These are phyloP conservation scores for Rhopalosiphum padi DNA, from an alignment of 1,140 invertebrate genomes.

Conservation along the genomic window DNA sequence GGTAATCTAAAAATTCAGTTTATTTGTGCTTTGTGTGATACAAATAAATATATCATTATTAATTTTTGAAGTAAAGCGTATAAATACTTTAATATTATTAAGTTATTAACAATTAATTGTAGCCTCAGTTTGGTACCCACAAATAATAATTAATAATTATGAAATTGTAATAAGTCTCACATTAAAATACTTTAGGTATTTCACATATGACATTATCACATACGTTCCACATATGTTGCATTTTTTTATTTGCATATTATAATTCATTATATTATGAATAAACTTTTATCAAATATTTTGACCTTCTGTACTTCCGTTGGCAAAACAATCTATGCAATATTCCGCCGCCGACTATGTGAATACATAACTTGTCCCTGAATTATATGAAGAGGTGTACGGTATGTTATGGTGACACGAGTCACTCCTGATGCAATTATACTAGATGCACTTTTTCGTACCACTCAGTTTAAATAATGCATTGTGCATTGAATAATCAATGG, in stretches of 20 bases:
- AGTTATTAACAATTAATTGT: too few species aligned
- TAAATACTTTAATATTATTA: too few species aligned
- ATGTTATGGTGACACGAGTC: background rate
- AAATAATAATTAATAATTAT: background rate
- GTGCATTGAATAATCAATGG: background rate
- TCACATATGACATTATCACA: background rate
- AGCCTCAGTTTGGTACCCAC: background rate
- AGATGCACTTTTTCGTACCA: background rate
- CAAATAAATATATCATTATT: too few species aligned
- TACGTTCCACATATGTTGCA: background rate
- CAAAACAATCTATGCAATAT: background rate
- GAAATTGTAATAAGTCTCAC: background rate
- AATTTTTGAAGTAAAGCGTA: too few species aligned
- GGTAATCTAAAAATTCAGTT: too few species aligned
- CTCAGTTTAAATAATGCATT: background rate
- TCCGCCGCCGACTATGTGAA: background rate
- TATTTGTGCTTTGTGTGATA: too few species aligned
- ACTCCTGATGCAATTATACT: constrained; percentile 7
- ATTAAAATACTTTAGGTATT: background rate
- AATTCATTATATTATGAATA: background rate
- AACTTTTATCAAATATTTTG: background rate
- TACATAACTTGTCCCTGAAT: background rate
- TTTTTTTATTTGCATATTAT: background rate
- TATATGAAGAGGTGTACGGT: constrained; percentile 19
- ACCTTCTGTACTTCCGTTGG: background rate